Percentiles rank a stretch among this genome's conserved stretches.
Evolutionary conservation across 2,113 vertebrate species (phyloP).

Genomic region (Nymphicus hollandicus): DNA sequence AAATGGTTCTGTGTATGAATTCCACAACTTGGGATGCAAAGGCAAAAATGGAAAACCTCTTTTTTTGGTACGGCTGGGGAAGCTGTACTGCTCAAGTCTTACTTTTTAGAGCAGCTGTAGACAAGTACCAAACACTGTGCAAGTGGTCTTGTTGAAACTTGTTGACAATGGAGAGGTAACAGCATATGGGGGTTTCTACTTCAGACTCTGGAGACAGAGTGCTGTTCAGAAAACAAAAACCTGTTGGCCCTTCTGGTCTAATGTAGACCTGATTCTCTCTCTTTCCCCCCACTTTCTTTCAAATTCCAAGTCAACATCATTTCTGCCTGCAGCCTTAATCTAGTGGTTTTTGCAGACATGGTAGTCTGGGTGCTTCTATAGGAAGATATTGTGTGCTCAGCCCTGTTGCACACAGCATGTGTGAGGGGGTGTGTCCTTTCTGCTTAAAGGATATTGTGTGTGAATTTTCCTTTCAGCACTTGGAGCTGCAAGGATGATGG

Average conservation of each 20-base stretch:
- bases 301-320: neutral
- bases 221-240: neutral
- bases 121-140: neutral
- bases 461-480: neutral
- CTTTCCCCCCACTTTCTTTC: neutral
- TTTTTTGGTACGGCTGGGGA: neutral
- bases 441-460: neutral
- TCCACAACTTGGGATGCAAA: neutral
- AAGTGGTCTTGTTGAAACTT: neutral
- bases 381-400: neutral
- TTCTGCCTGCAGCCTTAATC: neutral
- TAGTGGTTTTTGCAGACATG: neutral
- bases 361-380: neutral
- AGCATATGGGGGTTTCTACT: neutral
- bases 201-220: neutral
- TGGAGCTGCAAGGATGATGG: neutral
- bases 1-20: neutral
- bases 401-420: neutral
- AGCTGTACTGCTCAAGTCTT: rapidly evolving
- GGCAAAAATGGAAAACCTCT: neutral
- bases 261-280: neutral
- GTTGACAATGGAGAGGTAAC: neutral
- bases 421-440: neutral
- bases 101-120: neutral
- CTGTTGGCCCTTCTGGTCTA: neutral